A percentile compares a stretch with the other conserved stretches of the same genome.
These are phyloP conservation scores for Eidolon helvum DNA, from an alignment of 2,113 vertebrate genomes.

Conservation along the genomic window DNA sequence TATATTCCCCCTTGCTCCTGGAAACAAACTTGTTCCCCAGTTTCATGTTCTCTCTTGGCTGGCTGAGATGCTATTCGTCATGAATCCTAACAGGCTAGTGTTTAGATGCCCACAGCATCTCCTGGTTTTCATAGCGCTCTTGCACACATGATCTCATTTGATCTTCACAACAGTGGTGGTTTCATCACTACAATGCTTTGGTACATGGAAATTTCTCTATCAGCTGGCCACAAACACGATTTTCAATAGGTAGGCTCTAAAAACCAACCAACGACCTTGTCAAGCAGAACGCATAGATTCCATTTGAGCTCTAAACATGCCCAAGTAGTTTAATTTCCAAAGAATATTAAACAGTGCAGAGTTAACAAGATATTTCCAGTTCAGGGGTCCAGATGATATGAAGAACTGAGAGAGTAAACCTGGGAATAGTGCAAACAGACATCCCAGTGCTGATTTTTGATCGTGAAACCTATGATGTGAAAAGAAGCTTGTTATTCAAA, in stretches of 20 bases:
- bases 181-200: not conserved
- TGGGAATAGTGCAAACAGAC: not conserved
- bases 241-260: constrained; percentile 50
- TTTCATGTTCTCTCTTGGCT: not conserved
- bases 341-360: constrained; percentile 66
- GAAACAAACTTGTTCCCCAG: not conserved
- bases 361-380: constrained; percentile 61
- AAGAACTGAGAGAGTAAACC: constrained; percentile 18
- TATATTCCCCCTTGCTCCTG: not conserved
- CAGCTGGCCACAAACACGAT: constrained; percentile 2
- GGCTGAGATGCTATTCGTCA: not conserved
- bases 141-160: not conserved
- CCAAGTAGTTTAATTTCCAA: constrained; percentile 71
- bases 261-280: constrained; percentile 32
- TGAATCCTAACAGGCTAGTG: not conserved
- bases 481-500: constrained; percentile 26
- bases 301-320: constrained; percentile 27
- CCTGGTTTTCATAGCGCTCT: not conserved
- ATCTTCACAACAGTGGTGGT: constrained; percentile 15
- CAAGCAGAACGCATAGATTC: constrained; percentile 49
- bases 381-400: constrained; percentile 25
- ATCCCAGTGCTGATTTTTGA: constrained; percentile 15
- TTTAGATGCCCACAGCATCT: not conserved
- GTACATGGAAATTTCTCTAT: constrained; percentile 28
- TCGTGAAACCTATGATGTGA: constrained; percentile 38